Evolutionary conservation across 1,140 invertebrate species (phyloP), one percentile per base, ranked within the genome.

Genomic region (Lepidurus arcticus): DNA sequence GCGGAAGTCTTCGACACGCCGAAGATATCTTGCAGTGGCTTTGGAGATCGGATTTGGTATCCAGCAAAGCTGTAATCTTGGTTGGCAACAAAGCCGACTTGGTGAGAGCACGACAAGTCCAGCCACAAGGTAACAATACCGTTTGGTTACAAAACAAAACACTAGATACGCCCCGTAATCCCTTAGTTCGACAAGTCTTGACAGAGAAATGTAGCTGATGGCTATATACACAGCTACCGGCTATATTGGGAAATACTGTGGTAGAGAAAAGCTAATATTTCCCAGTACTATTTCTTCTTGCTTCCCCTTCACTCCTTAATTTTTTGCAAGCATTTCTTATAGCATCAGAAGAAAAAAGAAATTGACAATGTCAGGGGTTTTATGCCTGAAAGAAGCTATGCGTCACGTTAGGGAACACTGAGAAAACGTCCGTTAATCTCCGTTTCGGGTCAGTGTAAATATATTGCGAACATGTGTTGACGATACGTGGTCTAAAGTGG

Each of bases 11-110:
- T 80, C 88, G 88, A 73, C 88, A 90, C 53, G 94, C 94, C 5
- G 93, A 94, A 84, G 88, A 92, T 82, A 88, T 92, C 73, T 86
- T 96, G 47, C 91, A 94, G 83, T 88, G 89, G 73, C 86, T 96
- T 73, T 94, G 93, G 92, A 90, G 91, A 73, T 89, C 89, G 77
- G 92, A 93, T 79, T 90, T 91, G 80, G 91, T 93, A 75, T 89
- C 91, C 26, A 89, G 90, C 42, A 89, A 91, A 80, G 93, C 95
- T 0, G 93, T 98, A 73, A 97, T 98, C 81, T 89, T 99, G 1
- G 96, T 97, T 0, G 95, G 92, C 5, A 99, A 99, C 86, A 99
- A 98, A 86, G 92, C 92, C 34, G 97, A 98, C 86, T 88, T 98
- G 43, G 96, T 94, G 43, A 86, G 97, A 79, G 93, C 93, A 73